Base-by-base conservation (phyloP, 2,113 vertebrate genomes). In the Eleginops maclovinus region DNA sequence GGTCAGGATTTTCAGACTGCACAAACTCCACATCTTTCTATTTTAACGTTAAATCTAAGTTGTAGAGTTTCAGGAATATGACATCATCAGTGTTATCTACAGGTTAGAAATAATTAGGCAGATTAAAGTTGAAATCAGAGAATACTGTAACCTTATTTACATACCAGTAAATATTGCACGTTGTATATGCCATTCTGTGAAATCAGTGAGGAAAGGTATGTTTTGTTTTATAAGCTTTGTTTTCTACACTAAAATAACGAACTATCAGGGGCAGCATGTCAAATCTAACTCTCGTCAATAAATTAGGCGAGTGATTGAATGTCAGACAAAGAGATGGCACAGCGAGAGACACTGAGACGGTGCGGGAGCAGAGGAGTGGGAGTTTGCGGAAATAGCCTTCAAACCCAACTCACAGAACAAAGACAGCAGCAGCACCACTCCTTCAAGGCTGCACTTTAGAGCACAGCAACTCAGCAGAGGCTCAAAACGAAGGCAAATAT, bases 371-470 rank as follows among this genome's bases (percentile, higher is more conserved):
- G 59, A 68, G 75, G 60, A 83, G 86, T 85, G 65, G 86, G 75
- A 88, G 87, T 84, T 75, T 77, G 83, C 81, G 74, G 72, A 89
- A 83, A 85, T 70, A 81, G 82, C 88, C 84, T 87, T 89, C 73
- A 88, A 85, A 85, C 75, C 73, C 81, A 85, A 88, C 79, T 83
- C 75, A 5, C 21, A 61, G 47, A 88, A 78, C 80, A 89, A 88
- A 91, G 63, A 69, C 66, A 76, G 60, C 75, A 68, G 75, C 72
- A 62, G 77, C 46, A 59, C 28, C 43, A 67, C 72, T 79, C 54
- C 79, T 81, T 91, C 86, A 90, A 89, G 72, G 86, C 79, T 82
- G 50, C n/a, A 53, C 72, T 84, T 62, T 46, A 36, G 65, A 85
- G 70, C 55, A 58, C 72, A 72, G 55, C 60, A 22, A 77, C 77